phyloP scores from a whole-genome alignment of 1,140 invertebrate genomes.

The Zaprionus tsacasi region DNA sequence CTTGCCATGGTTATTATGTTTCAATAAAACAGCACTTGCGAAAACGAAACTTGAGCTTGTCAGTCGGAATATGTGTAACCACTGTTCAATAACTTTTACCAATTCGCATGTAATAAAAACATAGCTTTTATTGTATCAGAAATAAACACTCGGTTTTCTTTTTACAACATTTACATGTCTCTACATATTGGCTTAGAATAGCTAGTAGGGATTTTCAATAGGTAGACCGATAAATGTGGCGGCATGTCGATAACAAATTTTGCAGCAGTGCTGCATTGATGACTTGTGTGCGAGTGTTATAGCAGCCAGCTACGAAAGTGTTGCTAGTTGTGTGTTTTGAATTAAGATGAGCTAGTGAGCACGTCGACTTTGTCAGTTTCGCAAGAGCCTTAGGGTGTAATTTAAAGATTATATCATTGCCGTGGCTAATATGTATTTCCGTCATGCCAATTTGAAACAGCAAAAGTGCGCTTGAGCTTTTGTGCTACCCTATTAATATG shows the following conservation, averaged over 20 bases:
- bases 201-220: background rate
- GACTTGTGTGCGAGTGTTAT: slow-evolving; percentile 1
- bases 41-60: slow-evolving; percentile 3
- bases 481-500: slow-evolving; percentile 37
- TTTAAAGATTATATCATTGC: slow-evolving; percentile 72
- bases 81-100: background rate
- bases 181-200: background rate
- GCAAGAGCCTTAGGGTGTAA: slow-evolving; percentile 41
- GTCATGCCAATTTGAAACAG: slow-evolving; percentile 59
- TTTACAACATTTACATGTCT: slow-evolving; percentile 11
- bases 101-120: background rate
- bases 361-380: slow-evolving; percentile 49
- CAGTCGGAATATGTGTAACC: background rate
- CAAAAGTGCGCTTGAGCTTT: slow-evolving; percentile 8
- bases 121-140: background rate
- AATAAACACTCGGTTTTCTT: slow-evolving; percentile 2
- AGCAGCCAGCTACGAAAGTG: slow-evolving; percentile 20
- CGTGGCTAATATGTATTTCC: slow-evolving; percentile 75
- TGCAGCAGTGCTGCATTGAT: slow-evolving; percentile 13
- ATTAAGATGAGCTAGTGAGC: slow-evolving; percentile 50
- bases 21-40: slow-evolving; percentile 14
- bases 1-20: slow-evolving; percentile 55
- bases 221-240: slow-evolving; percentile 29
- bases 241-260: slow-evolving; percentile 18
- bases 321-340: slow-evolving; percentile 57